Base-by-base conservation (phyloP, 1,140 invertebrate genomes). In the Bactericera cockerelli region DNA sequence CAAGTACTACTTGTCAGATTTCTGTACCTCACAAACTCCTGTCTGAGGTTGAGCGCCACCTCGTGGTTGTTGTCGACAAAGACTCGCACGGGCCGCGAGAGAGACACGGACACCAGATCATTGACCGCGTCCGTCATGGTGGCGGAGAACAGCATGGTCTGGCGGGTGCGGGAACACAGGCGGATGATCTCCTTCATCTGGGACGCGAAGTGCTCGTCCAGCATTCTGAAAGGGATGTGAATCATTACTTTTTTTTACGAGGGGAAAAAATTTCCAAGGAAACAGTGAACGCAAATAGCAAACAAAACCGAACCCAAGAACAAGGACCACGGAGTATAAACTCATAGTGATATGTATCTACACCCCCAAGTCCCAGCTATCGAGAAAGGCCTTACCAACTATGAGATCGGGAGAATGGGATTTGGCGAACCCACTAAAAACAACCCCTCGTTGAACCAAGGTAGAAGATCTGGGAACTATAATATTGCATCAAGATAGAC, bases 41-140 rank as follows among this genome's bases (percentile, higher is more conserved):
- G 96, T 16, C 92, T 74, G 3, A 99, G 74, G 75, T 96, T 94
- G 61, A 89, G 87, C 1, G 95, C 93, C 3, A 98, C 92, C 67
- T 95, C 87, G 67, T 90, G 89, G 72, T 95, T 98, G 59, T 88
- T 93, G 69, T 98, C 92, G 0, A 98, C 86, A 72, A 93, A 93
- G 57, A 98, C 79, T 72, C 89, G 93, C 8, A 97, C 84, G 0
- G 96, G 95, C 62, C 90, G 86, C 49, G 86, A 82, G 2, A 98
- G 74, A 0, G 93, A 96, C 0, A 98, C 84, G 1, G 89, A 78
- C 0, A 90, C 92, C 42, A 99, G 75, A 74, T 96, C 91, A 72
- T 92, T 85, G 0, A 98, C 93, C 73, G 91, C 81, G 55, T 98
- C 93, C 2, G 92, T 97, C 93, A 99, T 98, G 1, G 96, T 99